Conservation (phyloP, 2,888 invertebrate species). For the Teleogryllus oceanicus region DNA sequence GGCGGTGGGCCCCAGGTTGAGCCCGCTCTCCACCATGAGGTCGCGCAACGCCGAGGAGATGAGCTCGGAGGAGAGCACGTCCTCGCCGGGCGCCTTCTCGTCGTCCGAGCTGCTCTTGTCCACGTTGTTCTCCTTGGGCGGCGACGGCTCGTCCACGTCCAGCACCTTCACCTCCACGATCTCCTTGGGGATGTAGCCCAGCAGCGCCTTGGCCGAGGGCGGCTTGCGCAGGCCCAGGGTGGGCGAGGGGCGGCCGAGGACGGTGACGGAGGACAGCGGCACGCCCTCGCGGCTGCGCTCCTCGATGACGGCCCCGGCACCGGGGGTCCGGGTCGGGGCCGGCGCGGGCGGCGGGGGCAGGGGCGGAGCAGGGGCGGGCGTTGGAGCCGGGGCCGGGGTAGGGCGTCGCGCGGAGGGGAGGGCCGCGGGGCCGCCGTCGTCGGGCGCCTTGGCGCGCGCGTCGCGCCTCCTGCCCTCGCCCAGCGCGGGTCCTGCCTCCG, state of each 20-base stretch:
- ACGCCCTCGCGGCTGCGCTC: not conserved
- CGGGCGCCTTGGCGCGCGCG: too few relatives aligned
- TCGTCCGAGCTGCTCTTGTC: slow-evolving; percentile 30
- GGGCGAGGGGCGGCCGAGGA: not conserved
- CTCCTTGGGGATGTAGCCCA: slow-evolving; percentile 21
- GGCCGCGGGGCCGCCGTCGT: too few relatives aligned
- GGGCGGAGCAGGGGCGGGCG: too few relatives aligned
- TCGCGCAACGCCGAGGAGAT: slow-evolving; percentile 31
- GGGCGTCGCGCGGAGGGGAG: too few relatives aligned
- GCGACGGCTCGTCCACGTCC: not conserved
- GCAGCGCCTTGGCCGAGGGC: not conserved
- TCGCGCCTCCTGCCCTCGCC: too few relatives aligned
- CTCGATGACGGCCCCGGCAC: not conserved
- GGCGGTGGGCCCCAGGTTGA: not conserved
- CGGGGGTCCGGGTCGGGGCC: not conserved
- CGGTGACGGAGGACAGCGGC: not conserved
- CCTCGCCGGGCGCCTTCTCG: slow-evolving; percentile 20
- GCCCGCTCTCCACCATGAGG: slow-evolving; percentile 34
- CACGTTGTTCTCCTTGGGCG: slow-evolving; percentile 27
- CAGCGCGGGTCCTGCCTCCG: too few relatives aligned
- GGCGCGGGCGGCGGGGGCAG: too few relatives aligned
- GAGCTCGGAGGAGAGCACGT: slow-evolving; percentile 25
- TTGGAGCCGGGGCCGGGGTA: too few relatives aligned
- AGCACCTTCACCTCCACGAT: slow-evolving; percentile 1
- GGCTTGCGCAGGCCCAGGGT: not conserved